These are phyloP conservation scores for Otus sunia DNA, from an alignment of 2,113 vertebrate species.

Conservation along the genomic window DNA sequence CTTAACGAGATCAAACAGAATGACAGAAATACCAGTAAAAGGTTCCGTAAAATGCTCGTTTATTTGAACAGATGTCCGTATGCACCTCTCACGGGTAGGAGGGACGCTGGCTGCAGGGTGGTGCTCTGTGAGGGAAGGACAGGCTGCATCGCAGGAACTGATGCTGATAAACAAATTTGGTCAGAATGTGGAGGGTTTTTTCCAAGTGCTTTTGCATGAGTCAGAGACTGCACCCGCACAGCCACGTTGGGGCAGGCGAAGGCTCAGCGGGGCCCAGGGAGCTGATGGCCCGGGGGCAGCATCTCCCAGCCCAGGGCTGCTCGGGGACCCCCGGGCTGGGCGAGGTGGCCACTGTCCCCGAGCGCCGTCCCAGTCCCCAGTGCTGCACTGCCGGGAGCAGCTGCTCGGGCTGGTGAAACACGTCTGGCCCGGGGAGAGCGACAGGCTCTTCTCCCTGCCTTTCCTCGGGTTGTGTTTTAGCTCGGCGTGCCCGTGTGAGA, in stretches of 20 bases:
- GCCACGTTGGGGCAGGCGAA: accelerated
- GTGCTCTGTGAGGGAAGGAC: accelerated
- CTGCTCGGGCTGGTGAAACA: accelerated
- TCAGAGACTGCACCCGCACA: accelerated
- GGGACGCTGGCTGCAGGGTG: background rate
- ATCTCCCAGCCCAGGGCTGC: background rate
- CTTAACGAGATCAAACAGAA: constrained; percentile 21
- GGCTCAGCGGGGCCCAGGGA: background rate
- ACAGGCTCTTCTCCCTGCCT: accelerated
- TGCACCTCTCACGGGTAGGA: accelerated
- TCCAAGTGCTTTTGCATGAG: accelerated
- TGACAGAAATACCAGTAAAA: background rate
- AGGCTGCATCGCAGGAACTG: background rate
- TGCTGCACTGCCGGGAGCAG: too few relatives aligned
- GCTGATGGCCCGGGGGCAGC: background rate
- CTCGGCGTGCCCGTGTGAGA: accelerated
- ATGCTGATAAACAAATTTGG: accelerated
- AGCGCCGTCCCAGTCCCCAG: too few relatives aligned
- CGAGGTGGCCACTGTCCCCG: accelerated
- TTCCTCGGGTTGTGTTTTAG: accelerated
- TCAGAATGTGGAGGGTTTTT: accelerated
- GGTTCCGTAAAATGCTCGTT: background rate
- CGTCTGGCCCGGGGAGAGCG: accelerated
- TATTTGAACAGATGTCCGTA: accelerated
- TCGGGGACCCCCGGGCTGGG: background rate